Percentiles rank a stretch among this genome's conserved stretches.
These are phyloP conservation scores for Apoda limacodes DNA, from an alignment of 2,888 invertebrate genomes.

Conservation along the genomic window DNA sequence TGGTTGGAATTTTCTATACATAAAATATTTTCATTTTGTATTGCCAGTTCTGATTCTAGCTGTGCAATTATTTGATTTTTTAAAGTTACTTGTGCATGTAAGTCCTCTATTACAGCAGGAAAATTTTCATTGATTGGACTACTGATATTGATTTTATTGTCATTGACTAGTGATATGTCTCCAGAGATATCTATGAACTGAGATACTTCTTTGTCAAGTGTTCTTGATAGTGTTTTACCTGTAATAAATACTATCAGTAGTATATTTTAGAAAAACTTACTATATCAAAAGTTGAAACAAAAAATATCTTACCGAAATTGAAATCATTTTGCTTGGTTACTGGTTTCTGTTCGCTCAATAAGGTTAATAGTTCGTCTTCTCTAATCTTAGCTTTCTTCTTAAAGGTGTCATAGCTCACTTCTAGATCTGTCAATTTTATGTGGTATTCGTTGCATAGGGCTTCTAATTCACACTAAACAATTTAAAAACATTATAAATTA, in stretches of 20 bases:
- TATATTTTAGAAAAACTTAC: conserved; percentile 5
- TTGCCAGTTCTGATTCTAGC: conserved; percentile 33
- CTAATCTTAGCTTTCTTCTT: conserved; percentile 60
- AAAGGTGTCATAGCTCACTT: conserved; percentile 64
- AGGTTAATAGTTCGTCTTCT: conserved; percentile 64
- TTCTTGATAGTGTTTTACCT: conserved; percentile 15
- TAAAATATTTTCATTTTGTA: conserved; percentile 34
- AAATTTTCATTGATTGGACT: conserved; percentile 26
- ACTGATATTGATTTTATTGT: conserved; percentile 34
- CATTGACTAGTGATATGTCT: conserved; percentile 45
- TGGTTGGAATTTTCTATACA: conserved; percentile 34
- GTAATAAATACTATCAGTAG: not conserved
- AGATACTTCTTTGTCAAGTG: conserved; percentile 28
- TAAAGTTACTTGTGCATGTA: conserved; percentile 31
- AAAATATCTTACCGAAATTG: not conserved
- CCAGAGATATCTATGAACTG: conserved; percentile 43
- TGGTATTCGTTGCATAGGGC: conserved; percentile 30
- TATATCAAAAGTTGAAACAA: too few relatives aligned
- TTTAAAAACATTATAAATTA: conserved; percentile 2
- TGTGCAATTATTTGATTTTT: conserved; percentile 35
- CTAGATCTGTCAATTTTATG: conserved; percentile 51
- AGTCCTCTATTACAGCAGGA: conserved; percentile 23
- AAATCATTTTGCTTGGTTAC: conserved; percentile 23
- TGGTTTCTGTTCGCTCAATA: conserved; percentile 43
- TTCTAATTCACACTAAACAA: conserved; percentile 36